Conservation (phyloP, 2,888 invertebrate genomes). For the Bombylius discolor region DNA sequence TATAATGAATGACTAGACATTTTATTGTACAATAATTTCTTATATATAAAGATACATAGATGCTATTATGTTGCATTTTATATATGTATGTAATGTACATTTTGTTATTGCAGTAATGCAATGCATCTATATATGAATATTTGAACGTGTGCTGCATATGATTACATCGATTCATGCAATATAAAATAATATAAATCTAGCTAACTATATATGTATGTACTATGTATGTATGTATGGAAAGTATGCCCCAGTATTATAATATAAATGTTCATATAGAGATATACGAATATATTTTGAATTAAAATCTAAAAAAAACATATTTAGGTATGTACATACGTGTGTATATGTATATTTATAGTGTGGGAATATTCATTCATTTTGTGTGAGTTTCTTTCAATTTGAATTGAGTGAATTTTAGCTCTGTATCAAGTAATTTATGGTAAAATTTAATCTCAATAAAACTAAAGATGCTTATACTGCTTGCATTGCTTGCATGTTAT, state of each 20-base stretch:
- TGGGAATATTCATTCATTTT: background rate
- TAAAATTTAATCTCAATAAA: constrained; percentile 14
- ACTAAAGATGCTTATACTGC: constrained; percentile 5
- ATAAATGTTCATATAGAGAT: too few relatives aligned
- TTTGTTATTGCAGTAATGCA: too few relatives aligned
- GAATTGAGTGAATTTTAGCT: background rate
- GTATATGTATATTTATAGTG: background rate
- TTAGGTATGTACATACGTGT: too few relatives aligned
- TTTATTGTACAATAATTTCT: background rate
- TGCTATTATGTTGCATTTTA: background rate
- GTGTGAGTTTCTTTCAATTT: background rate
- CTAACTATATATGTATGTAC: background rate
- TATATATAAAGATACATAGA: background rate
- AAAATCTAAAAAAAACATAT: background rate
- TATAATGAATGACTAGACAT: background rate
- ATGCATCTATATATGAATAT: background rate
- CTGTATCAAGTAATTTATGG: constrained; percentile 8
- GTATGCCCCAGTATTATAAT: too few relatives aligned
- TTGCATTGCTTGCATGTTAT: constrained; percentile 4
- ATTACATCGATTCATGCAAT: too few relatives aligned
- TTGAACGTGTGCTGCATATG: too few relatives aligned
- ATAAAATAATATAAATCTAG: too few relatives aligned
- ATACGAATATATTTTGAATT: too few relatives aligned
- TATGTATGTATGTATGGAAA: constrained; percentile 6
- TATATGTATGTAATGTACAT: background rate